Evolutionary conservation across 2,888 invertebrate genomes (phyloP).

Genomic region (Hyppa rectilinea): DNA sequence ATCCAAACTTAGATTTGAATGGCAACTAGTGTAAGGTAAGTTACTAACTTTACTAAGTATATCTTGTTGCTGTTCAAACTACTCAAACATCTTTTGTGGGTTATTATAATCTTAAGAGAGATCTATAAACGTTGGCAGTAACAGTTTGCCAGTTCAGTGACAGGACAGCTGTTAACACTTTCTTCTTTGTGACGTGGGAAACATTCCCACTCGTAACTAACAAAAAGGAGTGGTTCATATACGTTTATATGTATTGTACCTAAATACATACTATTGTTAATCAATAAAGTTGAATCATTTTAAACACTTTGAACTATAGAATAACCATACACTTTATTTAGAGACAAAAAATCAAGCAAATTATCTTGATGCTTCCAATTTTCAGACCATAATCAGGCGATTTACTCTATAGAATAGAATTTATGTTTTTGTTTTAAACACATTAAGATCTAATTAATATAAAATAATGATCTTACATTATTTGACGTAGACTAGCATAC

Average conservation of each 20-base stretch:
- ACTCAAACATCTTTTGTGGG: not conserved
- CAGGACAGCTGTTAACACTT: constrained; percentile 21
- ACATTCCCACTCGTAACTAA: constrained; percentile 15
- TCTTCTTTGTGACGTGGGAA: constrained; percentile 39
- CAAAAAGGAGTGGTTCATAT: not conserved
- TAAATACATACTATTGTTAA: not conserved
- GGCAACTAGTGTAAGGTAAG: not conserved
- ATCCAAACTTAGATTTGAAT: not conserved
- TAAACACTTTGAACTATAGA: not conserved
- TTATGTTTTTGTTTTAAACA: no score
- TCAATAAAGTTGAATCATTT: not conserved
- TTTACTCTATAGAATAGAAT: no score
- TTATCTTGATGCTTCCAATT: not conserved
- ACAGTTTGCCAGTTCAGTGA: constrained; percentile 1
- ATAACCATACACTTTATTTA: not conserved
- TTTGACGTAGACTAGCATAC: no score
- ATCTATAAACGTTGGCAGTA: constrained; percentile 10
- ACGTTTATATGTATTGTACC: constrained; percentile 4
- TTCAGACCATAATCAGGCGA: not conserved
- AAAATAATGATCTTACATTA: no score
- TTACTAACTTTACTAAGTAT: no score
- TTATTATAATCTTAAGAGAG: not conserved
- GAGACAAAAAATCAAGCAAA: not conserved
- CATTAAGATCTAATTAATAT: no score
- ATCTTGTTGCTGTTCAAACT: not conserved